Conservation (phyloP, 2,113 vertebrate genomes). For the Entomyzon cyanotis region DNA sequence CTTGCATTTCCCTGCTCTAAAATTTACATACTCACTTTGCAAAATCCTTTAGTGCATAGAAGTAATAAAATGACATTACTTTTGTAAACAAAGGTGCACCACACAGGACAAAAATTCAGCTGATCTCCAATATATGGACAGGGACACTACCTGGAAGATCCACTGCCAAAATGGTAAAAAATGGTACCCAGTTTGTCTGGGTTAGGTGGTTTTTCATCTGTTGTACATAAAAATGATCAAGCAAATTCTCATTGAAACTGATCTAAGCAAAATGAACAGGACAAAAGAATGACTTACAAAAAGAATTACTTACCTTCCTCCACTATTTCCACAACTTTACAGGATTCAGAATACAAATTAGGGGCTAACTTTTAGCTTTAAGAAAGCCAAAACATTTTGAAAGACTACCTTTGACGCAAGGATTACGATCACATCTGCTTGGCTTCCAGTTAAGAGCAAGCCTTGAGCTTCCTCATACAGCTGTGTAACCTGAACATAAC, state of each 20-base stretch:
- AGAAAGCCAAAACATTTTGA: not conserved
- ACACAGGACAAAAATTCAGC: not conserved
- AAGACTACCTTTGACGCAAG: not conserved
- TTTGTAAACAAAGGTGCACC: not conserved
- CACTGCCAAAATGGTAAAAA: not conserved
- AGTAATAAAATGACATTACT: not conserved
- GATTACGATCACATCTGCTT: not conserved
- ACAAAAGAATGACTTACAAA: not conserved
- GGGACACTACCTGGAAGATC: not conserved
- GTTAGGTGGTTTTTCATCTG: not conserved
- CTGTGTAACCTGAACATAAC: not conserved
- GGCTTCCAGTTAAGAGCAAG: not conserved
- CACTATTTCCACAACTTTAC: not conserved
- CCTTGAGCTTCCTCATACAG: not conserved
- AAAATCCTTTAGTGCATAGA: not conserved
- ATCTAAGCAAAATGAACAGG: not conserved
- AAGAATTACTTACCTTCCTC: not conserved
- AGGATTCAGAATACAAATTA: not conserved
- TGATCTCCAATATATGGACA: not conserved
- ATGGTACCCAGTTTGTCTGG: not conserved
- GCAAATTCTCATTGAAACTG: not conserved
- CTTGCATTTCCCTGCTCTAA: not conserved
- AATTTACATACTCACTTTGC: not conserved
- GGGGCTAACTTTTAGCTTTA: not conserved
- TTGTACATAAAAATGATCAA: not conserved